A percentile compares a stretch with the other conserved stretches of the same genome.
These are phyloP conservation scores for Epizoanthus rinbou DNA, from an alignment of 92 coral and sea anemone genomes.

Conservation along the genomic window DNA sequence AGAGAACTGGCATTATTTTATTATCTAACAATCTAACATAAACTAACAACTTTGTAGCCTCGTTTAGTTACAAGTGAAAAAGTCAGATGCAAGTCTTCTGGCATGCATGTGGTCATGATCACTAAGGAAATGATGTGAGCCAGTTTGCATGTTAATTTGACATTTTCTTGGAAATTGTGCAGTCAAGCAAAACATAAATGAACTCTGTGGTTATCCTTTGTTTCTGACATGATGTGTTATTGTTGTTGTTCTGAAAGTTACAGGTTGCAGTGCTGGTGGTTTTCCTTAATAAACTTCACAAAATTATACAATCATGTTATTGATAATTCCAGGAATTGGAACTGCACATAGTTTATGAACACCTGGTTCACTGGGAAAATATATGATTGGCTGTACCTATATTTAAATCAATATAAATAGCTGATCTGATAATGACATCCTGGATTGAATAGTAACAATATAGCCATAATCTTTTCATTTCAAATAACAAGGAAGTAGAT, in stretches of 20 bases:
- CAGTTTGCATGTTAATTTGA: neutral
- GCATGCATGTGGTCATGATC: neutral
- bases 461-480: too few relatives aligned
- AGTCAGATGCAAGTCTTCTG: too few relatives aligned
- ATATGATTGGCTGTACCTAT: neutral
- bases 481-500: slow-evolving; percentile 30
- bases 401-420: neutral
- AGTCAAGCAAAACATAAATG: neutral
- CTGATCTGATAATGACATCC: neutral
- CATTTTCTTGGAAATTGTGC: neutral
- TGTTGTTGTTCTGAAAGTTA: neutral
- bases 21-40: too few relatives aligned
- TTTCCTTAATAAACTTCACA: too few relatives aligned
- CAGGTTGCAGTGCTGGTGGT: neutral
- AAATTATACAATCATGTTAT: too few relatives aligned
- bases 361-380: neutral
- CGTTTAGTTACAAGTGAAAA: too few relatives aligned
- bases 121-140: neutral
- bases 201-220: neutral
- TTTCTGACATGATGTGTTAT: neutral
- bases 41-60: too few relatives aligned
- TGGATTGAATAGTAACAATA: slow-evolving; percentile 7
- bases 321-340: too few relatives aligned
- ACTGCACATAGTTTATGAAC: neutral
- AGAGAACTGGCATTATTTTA: too few relatives aligned